These are phyloP conservation scores for Cordilura impudica DNA, from an alignment of 2,888 invertebrate species.

Conservation along the genomic window DNA sequence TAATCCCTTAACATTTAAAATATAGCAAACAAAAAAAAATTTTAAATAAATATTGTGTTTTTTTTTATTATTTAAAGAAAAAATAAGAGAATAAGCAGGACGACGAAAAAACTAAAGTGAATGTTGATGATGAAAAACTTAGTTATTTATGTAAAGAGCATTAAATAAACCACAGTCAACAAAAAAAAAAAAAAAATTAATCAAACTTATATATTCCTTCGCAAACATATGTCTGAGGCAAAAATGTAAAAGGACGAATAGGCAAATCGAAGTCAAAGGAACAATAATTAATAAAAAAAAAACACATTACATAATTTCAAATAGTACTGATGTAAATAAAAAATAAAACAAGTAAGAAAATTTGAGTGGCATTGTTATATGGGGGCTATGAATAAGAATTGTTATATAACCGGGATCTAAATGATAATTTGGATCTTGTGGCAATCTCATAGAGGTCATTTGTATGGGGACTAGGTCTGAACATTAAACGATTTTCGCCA, in stretches of 20 bases:
- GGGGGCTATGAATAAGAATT: too few species aligned
- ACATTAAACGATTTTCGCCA: too few species aligned
- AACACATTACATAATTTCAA: too few species aligned
- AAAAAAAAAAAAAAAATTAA: conserved; percentile 19
- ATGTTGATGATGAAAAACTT: conserved; percentile 36
- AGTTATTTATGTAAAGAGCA: conserved; percentile 61
- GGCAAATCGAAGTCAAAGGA: too few species aligned
- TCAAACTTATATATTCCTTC: not conserved
- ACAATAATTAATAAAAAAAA: not conserved
- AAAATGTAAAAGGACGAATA: not conserved
- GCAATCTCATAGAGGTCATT: too few species aligned
- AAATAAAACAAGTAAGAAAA: too few species aligned
- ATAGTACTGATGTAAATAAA: too few species aligned
- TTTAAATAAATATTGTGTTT: not conserved
- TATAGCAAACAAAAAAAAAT: conserved; percentile 5
- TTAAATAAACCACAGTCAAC: conserved; percentile 50
- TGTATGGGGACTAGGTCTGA: too few species aligned
- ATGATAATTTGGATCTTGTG: too few species aligned
- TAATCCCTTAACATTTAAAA: conserved; percentile 56
- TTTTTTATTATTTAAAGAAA: not conserved
- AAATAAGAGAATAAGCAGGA: conserved; percentile 13
- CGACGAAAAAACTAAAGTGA: conserved; percentile 14
- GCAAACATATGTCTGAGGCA: not conserved
- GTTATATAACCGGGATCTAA: too few species aligned
- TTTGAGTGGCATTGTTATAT: too few species aligned